Conservation (phyloP, 2,797 vertebrate species). For the Lutra lutra region DNA sequence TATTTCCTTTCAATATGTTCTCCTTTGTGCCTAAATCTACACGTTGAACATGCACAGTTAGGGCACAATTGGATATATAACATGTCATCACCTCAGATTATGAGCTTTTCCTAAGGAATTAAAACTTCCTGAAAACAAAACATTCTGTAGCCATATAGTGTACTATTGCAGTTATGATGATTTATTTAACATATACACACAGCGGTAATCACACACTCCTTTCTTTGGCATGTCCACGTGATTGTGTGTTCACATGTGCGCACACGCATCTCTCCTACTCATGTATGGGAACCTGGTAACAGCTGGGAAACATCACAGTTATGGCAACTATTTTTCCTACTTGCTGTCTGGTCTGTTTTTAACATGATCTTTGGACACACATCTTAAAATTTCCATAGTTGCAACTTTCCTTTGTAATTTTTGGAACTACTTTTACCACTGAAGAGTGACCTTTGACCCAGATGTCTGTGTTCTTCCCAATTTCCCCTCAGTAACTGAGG, state of each 20-base stretch:
- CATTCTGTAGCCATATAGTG: not conserved
- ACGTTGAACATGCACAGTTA: not conserved
- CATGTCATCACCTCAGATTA: not conserved
- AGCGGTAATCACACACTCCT: not conserved
- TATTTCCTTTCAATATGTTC: not conserved
- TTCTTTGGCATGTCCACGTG: not conserved
- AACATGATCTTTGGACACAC: not conserved
- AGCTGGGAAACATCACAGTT: not conserved
- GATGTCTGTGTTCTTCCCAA: not conserved
- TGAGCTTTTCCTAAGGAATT: not conserved
- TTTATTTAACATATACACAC: not conserved
- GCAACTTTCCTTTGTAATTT: conserved; percentile 18
- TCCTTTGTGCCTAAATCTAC: not conserved
- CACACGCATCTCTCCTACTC: not conserved
- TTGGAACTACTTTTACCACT: not conserved
- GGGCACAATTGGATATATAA: not conserved
- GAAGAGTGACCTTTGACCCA: not conserved
- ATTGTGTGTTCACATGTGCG: not conserved
- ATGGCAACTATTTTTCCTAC: not conserved
- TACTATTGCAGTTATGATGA: not conserved
- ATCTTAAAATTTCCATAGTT: not conserved
- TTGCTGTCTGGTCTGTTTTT: not conserved
- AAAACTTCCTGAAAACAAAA: conserved; percentile 28
- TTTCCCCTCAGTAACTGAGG: not conserved
- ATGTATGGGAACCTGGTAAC: not conserved